Percentiles rank a stretch among this genome's conserved stretches.
Evolutionary conservation across 1,140 invertebrate genomes (phyloP).

Genomic region (Arctopsyche grandis): DNA sequence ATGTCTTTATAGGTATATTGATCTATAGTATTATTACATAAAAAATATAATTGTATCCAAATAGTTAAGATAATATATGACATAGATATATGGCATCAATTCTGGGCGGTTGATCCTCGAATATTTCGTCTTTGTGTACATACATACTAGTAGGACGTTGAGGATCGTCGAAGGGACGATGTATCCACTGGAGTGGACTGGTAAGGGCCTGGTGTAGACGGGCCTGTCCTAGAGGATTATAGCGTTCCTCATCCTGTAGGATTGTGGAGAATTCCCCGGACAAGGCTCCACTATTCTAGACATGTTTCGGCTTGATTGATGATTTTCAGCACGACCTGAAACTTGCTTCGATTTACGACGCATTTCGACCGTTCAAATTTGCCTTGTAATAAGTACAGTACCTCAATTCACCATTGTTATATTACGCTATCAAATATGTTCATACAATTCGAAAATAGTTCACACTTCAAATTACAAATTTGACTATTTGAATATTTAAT

Average conservation of each 20-base stretch:
- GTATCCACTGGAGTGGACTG: neutral
- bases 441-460: too few species aligned
- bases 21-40: too few species aligned
- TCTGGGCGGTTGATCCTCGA: neutral
- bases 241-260: neutral
- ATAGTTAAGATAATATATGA: too few species aligned
- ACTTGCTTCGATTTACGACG: neutral
- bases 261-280: conserved; percentile 11
- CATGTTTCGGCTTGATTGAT: conserved; percentile 16
- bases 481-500: too few species aligned
- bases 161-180: neutral
- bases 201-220: conserved; percentile 16
- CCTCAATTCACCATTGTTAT: neutral
- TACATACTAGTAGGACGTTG: neutral
- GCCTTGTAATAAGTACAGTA: neutral
- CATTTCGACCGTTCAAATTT: neutral
- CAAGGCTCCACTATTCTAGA: neutral
- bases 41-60: too few species aligned
- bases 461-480: too few species aligned
- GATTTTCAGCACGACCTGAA: conserved; percentile 5
- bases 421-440: too few species aligned
- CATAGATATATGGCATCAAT: neutral
- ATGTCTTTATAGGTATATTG: too few species aligned
- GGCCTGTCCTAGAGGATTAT: conserved; percentile 8
- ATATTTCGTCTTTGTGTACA: neutral